Base-by-base conservation (phyloP, 2,888 invertebrate genomes). In the Brachyopa scutellaris region DNA sequence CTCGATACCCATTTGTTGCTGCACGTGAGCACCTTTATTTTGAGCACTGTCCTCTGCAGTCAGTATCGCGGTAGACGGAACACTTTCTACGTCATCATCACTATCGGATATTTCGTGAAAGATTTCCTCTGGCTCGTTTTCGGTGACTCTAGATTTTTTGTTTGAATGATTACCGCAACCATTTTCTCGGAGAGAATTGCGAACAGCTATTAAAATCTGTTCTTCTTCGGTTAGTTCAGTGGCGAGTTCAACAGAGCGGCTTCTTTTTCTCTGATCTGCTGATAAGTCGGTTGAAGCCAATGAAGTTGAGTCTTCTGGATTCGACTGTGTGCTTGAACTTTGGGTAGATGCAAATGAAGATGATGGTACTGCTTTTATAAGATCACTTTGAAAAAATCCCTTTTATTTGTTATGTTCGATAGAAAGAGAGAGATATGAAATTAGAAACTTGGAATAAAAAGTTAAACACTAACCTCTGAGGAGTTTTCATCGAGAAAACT, bases 151-250 rank as follows among this genome's bases (percentile, higher is more conserved):
- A 7, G 66, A 9, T 36, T 66, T 77, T 19, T 82, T 82, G 2
- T 17, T 21, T 17, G 74, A 38, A 51, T 47, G 15, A 21, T 53
- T 53, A 13, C 29, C 74, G 26, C 62, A 69, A 15, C 88, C 87
- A 78, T 89, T 89, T 57, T 90, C 90, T n/a, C 87, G 84, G 83
- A 90, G 88, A n/a, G 90, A 90, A 86, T 90, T 90, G 33, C 88
- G 88, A n/a, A 90, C 90, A 17, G 90, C 90, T 38, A 90, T 53
- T 42, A 86, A 87, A 19, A 90, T 85, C 85, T 90, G 90, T 61
- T 90, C 90, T 45, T 90, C 89, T 82, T 90, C 90, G 7, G 87
- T 87, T 1, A 90, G 85, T 66, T 90, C 90, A 61, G 89, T 85
- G 21, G 80, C 57, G 1, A 38, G n/a, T 11, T 78, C 73, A 3